Evolutionary conservation across 2,113 vertebrate species (phyloP).

Genomic region (Sialia sialis): DNA sequence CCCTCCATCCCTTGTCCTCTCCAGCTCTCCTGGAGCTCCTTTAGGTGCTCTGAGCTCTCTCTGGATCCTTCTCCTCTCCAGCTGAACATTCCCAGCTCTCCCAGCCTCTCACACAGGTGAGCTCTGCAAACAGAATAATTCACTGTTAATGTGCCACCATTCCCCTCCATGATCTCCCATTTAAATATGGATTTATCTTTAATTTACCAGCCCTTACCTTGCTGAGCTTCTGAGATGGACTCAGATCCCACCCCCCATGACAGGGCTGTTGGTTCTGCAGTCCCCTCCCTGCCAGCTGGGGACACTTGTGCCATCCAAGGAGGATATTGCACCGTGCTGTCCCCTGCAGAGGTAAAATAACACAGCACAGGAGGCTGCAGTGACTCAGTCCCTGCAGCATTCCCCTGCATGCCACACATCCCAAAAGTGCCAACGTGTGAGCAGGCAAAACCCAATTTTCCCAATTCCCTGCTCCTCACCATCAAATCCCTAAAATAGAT

Average conservation of each 20-base stretch:
- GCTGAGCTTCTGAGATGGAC: background rate
- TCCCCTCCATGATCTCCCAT: background rate
- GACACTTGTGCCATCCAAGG: background rate
- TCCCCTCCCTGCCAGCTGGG: background rate
- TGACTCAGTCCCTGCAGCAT: background rate
- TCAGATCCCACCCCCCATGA: accelerated
- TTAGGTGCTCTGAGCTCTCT: background rate
- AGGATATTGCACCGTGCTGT: background rate
- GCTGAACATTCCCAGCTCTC: accelerated
- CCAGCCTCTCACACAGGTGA: background rate
- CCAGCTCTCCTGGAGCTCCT: background rate
- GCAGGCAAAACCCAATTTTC: background rate
- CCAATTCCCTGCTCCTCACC: background rate
- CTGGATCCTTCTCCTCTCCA: background rate
- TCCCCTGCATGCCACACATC: background rate
- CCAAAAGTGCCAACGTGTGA: background rate
- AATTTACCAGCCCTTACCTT: background rate
- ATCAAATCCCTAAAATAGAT: background rate
- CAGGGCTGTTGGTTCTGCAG: background rate
- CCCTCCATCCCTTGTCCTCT: background rate
- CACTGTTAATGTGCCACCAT: accelerated
- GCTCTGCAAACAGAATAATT: background rate
- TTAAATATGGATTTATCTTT: accelerated
- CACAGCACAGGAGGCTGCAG: background rate
- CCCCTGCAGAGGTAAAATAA: background rate